A percentile compares a stretch with the other conserved stretches of the same genome.
Evolutionary conservation across 2,797 vertebrate species (phyloP).

Genomic region (Synanceia verrucosa): DNA sequence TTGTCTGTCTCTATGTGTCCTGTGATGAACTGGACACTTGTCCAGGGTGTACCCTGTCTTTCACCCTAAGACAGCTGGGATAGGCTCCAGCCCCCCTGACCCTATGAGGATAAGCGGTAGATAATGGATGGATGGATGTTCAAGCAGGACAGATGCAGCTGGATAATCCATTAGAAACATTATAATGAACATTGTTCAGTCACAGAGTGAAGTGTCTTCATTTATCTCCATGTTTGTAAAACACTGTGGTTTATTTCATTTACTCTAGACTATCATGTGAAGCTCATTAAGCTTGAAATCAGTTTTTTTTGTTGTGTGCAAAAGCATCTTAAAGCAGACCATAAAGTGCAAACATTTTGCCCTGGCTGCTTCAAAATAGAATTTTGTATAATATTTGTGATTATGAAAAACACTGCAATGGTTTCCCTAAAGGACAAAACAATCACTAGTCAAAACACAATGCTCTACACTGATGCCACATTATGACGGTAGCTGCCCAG

Average conservation of each 20-base stretch:
- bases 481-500: not conserved
- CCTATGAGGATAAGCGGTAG: too few species aligned
- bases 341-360: not conserved
- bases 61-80: too few species aligned
- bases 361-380: not conserved
- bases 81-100: too few species aligned
- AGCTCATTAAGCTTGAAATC: conserved; percentile 12
- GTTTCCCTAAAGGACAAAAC: not conserved
- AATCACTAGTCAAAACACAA: too few species aligned
- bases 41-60: too few species aligned
- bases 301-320: not conserved
- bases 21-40: too few species aligned
- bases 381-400: not conserved
- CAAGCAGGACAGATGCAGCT: not conserved
- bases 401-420: not conserved
- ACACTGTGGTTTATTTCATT: conserved; percentile 24
- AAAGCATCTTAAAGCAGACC: conserved; percentile 3
- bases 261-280: not conserved
- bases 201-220: not conserved
- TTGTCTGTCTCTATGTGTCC: too few species aligned
- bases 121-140: too few species aligned
- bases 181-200: not conserved
- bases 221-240: not conserved
- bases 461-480: not conserved
- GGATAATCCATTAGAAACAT: not conserved